Conservation (phyloP, 2,113 vertebrate species). For the Centropristis striata region DNA sequence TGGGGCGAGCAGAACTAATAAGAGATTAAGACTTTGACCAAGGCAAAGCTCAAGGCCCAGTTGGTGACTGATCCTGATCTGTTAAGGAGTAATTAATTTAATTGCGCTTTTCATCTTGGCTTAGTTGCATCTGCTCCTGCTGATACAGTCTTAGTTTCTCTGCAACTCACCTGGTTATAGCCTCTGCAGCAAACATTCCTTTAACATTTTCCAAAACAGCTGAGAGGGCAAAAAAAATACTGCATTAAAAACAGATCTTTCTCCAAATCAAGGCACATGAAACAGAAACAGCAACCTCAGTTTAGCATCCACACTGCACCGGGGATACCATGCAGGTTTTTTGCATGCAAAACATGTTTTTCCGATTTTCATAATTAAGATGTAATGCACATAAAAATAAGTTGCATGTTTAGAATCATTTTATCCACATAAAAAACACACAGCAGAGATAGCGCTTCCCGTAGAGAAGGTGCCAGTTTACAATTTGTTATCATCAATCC, state of each 20-base stretch:
- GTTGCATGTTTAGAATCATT: slow-evolving; percentile 17
- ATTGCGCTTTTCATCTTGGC: slow-evolving; percentile 66
- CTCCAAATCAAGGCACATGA: slow-evolving; percentile 49
- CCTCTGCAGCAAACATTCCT: slow-evolving; percentile 75
- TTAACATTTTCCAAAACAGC: slow-evolving; percentile 72
- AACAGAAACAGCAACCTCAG: slow-evolving; percentile 42
- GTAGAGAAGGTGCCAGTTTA: neutral
- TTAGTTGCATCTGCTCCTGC: slow-evolving; percentile 54
- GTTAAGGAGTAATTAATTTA: slow-evolving; percentile 75
- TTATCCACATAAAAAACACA: neutral
- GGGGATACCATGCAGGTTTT: neutral
- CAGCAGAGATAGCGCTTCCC: neutral
- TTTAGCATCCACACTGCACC: slow-evolving; percentile 42
- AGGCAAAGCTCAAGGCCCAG: slow-evolving; percentile 58
- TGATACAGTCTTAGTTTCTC: slow-evolving; percentile 44
- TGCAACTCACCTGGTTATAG: slow-evolving; percentile 66
- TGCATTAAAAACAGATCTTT: slow-evolving; percentile 68
- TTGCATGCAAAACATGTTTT: neutral
- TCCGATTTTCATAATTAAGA: neutral
- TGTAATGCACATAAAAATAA: slow-evolving; percentile 4
- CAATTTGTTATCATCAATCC: neutral
- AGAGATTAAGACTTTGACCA: slow-evolving; percentile 72
- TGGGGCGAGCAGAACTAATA: slow-evolving; percentile 74
- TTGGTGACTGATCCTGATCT: slow-evolving; percentile 69
- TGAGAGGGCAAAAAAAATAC: slow-evolving; percentile 75